Percentiles rank a stretch among this genome's conserved stretches.
These are phyloP conservation scores for Hylaea fasciaria DNA, from an alignment of 2,888 invertebrate species.

Conservation along the genomic window DNA sequence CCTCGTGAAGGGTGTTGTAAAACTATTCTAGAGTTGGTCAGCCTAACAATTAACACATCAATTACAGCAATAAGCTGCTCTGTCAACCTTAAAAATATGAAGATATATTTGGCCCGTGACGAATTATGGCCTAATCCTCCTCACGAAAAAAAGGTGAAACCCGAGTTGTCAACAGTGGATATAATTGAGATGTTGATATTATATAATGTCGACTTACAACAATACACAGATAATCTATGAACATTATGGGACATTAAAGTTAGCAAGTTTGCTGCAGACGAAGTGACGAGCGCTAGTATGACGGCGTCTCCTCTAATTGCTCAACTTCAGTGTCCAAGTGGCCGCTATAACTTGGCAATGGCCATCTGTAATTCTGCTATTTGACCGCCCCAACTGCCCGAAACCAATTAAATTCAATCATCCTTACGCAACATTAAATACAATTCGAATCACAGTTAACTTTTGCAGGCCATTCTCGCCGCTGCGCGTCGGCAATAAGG, in stretches of 20 bases:
- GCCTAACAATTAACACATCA: background rate
- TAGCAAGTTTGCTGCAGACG: slow-evolving; percentile 1
- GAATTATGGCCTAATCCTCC: no score
- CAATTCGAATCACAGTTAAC: slow-evolving; percentile 47
- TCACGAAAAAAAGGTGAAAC: no score
- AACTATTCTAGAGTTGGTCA: background rate
- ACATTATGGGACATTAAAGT: background rate
- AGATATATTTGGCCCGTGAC: no score
- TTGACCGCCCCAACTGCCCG: slow-evolving; percentile 42
- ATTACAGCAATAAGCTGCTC: no score
- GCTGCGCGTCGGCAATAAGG: slow-evolving; percentile 37
- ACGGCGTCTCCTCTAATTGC: background rate
- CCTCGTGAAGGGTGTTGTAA: background rate
- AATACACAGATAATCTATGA: background rate
- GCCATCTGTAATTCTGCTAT: slow-evolving; percentile 45
- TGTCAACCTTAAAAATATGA: no score
- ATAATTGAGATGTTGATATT: no score
- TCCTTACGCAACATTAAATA: slow-evolving; percentile 60
- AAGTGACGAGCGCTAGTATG: background rate
- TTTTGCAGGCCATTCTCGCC: slow-evolving; percentile 35
- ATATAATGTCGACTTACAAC: no score
- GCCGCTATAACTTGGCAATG: slow-evolving; percentile 42
- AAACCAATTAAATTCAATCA: slow-evolving; percentile 65
- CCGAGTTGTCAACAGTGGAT: no score
- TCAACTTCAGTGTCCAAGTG: slow-evolving; percentile 8